Conservation (phyloP, 2,113 vertebrate species). For the Pituophis catenifer region DNA sequence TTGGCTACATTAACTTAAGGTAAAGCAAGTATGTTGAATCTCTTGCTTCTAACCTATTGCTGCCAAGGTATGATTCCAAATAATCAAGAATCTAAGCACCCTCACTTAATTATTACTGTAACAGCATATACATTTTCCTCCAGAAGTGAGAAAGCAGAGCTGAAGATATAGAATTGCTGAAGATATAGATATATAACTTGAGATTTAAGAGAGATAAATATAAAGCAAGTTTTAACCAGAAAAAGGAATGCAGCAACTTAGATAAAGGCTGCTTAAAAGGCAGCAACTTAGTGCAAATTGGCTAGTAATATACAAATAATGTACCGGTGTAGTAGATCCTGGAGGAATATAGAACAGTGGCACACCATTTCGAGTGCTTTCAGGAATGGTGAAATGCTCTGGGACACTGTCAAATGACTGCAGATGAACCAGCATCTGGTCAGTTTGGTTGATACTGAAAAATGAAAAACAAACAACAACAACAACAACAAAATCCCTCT, state of each 20-base stretch:
- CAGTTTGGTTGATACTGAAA: conserved; percentile 93
- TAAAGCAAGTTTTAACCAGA: not conserved
- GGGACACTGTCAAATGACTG: conserved; percentile 95
- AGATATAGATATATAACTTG: not conserved
- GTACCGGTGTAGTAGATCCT: conserved; percentile 91
- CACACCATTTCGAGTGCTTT: conserved; percentile 97
- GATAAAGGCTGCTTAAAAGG: not conserved
- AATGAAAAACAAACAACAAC: conserved; percentile 21
- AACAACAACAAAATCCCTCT: not conserved
- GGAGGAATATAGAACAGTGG: conserved; percentile 98
- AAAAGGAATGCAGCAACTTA: not conserved
- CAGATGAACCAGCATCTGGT: conserved; percentile 97
- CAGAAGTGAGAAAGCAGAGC: not conserved
- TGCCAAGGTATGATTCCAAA: not conserved
- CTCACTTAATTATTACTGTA: not conserved
- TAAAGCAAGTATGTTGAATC: not conserved
- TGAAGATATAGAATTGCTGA: not conserved
- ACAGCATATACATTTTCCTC: not conserved
- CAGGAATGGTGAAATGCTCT: conserved; percentile 95
- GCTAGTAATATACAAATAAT: conserved; percentile 4
- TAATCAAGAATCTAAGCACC: not conserved
- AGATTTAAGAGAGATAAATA: not conserved
- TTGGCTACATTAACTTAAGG: not conserved
- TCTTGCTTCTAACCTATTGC: not conserved
- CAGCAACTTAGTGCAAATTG: not conserved